A percentile compares a stretch with the other conserved stretches of the same genome.
Evolutionary conservation across 1,140 invertebrate species (phyloP).

Genomic region (Linepithema humile): DNA sequence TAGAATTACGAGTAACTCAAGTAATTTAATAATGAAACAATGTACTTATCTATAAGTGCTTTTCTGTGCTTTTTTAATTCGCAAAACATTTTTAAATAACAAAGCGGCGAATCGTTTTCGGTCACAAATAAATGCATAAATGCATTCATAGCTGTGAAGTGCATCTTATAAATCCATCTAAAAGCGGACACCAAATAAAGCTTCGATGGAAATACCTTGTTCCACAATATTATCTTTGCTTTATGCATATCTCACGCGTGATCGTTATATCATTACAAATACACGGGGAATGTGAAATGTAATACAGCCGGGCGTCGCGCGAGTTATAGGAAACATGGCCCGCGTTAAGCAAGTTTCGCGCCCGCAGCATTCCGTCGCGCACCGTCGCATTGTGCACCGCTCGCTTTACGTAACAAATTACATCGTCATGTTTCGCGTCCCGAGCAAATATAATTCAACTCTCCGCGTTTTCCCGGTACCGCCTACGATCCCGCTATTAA

Average conservation of each 20-base stretch:
- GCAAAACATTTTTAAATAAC: background rate
- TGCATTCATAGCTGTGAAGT: background rate
- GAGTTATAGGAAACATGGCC: background rate
- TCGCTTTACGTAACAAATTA: constrained; percentile 32
- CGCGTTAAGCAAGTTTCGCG: constrained; percentile 22
- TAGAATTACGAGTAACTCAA: background rate
- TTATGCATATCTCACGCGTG: background rate
- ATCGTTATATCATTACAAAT: constrained; percentile 33
- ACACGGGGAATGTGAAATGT: constrained; percentile 13
- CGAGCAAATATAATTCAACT: constrained; percentile 36
- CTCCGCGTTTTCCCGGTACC: background rate
- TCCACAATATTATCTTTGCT: background rate
- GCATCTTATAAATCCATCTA: background rate
- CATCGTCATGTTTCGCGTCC: constrained; percentile 19
- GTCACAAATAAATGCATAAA: background rate
- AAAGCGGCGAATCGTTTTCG: background rate
- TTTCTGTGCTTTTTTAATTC: background rate
- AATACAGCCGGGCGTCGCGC: background rate
- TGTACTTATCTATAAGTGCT: background rate
- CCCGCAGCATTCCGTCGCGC: no score
- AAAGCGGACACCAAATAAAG: constrained; percentile 2
- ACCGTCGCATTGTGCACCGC: constrained; percentile 6
- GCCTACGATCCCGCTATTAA: constrained; percentile 44
- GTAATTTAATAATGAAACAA: background rate
- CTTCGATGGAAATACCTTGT: background rate